Conservation (phyloP, 2,113 vertebrate species). For the Muntiacus muntjak region DNA sequence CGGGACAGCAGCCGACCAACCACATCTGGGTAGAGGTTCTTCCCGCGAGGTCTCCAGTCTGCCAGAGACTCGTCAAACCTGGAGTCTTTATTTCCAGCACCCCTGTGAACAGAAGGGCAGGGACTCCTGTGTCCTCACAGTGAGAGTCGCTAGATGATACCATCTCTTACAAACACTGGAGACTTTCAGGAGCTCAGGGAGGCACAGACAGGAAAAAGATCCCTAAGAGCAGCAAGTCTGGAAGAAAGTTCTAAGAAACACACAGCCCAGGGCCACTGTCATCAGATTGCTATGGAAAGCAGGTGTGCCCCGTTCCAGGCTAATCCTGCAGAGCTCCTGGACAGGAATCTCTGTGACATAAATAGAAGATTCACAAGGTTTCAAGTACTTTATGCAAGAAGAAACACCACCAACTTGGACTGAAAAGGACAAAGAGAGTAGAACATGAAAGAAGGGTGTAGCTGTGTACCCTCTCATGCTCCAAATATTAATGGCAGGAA, state of each 20-base stretch:
- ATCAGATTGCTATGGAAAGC: not conserved
- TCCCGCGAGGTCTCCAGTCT: not conserved
- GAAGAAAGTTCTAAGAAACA: slow-evolving; percentile 88
- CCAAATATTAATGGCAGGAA: not conserved
- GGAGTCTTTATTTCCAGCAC: not conserved
- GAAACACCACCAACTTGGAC: not conserved
- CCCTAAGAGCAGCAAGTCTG: slow-evolving; percentile 91
- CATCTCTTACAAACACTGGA: not conserved
- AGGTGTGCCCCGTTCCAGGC: not conserved
- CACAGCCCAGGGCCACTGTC: not conserved
- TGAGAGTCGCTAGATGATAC: not conserved
- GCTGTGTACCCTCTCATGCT: not conserved
- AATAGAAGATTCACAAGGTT: not conserved
- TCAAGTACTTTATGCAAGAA: not conserved
- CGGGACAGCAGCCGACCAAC: not conserved
- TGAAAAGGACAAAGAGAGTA: not conserved
- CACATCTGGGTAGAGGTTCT: not conserved
- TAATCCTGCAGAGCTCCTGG: not conserved
- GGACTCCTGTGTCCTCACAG: not conserved
- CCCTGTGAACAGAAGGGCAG: slow-evolving; percentile 64
- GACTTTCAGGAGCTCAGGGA: not conserved
- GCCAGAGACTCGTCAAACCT: not conserved
- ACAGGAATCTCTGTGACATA: not conserved
- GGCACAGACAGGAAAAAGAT: slow-evolving; percentile 76
- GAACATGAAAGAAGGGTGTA: not conserved